Evolutionary conservation across 2,797 vertebrate genomes (phyloP), one percentile per base, ranked within the genome.

Genomic region (Gobionotothen gibberifrons): DNA sequence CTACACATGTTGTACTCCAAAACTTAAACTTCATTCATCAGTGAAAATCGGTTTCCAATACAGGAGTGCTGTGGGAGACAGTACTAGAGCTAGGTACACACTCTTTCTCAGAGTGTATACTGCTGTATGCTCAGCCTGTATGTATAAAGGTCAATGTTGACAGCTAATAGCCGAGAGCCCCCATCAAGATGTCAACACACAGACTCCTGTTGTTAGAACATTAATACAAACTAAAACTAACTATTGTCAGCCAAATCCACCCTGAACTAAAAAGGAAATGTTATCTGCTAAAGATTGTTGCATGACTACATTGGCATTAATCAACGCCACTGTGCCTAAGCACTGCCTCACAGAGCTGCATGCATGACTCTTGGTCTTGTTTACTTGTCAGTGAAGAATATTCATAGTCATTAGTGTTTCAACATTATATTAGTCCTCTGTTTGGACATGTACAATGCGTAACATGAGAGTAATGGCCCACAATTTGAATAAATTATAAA

Each of bases 11-110:
- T 81, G 77, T 67, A 81, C 66, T 89, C 82, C 48, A 79, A 87
- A 89, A 78, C 86, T 80, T 72, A 87, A 92, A 88, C 86, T 92
- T 88, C 86, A 94, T 92, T 91, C 73, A 85, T 92, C 88, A 88
- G 81, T 64, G 81, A 44, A 4, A 80, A 91, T 90, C 32, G 92
- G 90, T 91, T 93, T 93, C 63, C 92, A 81, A 92, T 92, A 88
- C 52, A 69, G 66, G 21, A 21, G 39, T 1, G 71, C 46, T 1
- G 15, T n/a, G 39, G 72, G 64, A 62, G 74, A 79, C 67, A 19
- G 67, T 48, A 60, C 61, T 55, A 8, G 63, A 66, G 75, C 69
- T 56, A 6, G 65, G 75, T 67, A 67, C 58, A 59, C n/a, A 1
- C 55, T 26, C 57, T 58, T 2, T 17, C 70, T 73, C 63, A 12